Percentiles rank a stretch among this genome's conserved stretches.
Evolutionary conservation across 2,888 invertebrate genomes (phyloP).

Genomic region (Acanthosepion esculentum): DNA sequence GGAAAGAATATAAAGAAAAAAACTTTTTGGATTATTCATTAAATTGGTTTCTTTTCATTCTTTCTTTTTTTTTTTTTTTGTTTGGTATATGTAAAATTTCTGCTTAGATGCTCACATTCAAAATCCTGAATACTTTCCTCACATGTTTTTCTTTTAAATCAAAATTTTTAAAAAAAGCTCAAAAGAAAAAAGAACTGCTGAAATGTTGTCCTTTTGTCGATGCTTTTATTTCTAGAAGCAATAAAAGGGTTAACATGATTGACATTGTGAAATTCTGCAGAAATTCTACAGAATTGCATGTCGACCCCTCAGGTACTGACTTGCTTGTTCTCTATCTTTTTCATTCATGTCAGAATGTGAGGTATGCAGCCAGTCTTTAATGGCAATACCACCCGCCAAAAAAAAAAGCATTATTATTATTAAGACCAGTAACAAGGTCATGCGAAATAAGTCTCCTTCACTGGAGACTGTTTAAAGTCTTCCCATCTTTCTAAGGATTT

Average conservation of each 20-base stretch:
- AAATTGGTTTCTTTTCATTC: too few relatives aligned
- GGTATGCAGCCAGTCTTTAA: background rate
- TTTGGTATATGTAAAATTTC: background rate
- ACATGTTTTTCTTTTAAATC: background rate
- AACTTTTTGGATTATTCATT: background rate
- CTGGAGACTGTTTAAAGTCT: background rate
- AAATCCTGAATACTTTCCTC: background rate
- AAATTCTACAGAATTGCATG: constrained; percentile 16
- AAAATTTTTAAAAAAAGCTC: background rate
- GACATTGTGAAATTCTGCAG: background rate
- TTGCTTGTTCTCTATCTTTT: background rate
- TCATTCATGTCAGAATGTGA: constrained; percentile 11
- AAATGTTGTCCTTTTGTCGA: constrained; percentile 18
- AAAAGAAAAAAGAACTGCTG: background rate
- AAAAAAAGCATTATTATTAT: background rate
- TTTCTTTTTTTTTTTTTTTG: background rate
- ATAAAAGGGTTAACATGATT: background rate
- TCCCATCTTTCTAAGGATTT: background rate
- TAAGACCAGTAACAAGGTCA: background rate
- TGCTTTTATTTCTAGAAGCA: constrained; percentile 20
- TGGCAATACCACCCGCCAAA: background rate
- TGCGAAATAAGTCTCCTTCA: background rate
- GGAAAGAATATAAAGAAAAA: too few relatives aligned
- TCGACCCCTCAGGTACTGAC: background rate
- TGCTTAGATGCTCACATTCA: background rate